phyloP scores from a whole-genome alignment of 2,797 vertebrate genomes.

The Myripristis jacobus region DNA sequence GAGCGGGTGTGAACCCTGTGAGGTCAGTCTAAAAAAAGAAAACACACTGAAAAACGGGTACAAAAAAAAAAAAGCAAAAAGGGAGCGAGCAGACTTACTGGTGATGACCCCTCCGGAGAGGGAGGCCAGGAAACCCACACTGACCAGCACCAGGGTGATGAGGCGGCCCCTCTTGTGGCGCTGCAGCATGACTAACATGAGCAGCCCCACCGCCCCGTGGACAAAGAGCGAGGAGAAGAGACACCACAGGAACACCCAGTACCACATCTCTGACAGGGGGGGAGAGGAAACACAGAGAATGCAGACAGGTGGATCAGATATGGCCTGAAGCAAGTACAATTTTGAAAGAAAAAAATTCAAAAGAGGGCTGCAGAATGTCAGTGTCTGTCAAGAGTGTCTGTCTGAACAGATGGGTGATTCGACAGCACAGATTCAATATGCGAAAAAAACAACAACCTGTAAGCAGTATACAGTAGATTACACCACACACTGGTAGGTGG shows the following conservation, averaged over 20 bases:
- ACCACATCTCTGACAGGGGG: conserved; percentile 87
- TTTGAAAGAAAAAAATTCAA: background rate
- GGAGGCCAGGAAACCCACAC: conserved; percentile 94
- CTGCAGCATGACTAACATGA: conserved; percentile 97
- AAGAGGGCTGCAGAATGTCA: background rate
- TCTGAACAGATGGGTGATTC: background rate
- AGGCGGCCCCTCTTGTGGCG: conserved; percentile 93
- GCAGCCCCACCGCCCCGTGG: conserved; percentile 90
- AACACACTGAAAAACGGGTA: background rate
- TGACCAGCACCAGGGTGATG: conserved; percentile 93
- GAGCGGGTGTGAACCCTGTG: conserved; percentile 2
- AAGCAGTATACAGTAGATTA: background rate
- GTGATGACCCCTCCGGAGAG: conserved; percentile 95
- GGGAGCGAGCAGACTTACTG: conserved; percentile 86
- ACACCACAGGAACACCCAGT: conserved; percentile 99
- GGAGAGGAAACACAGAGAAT: conserved; percentile 15
- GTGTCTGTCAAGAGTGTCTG: background rate
- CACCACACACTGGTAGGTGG: background rate
- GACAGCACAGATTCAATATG: background rate
- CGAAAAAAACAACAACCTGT: background rate
- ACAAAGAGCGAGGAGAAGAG: conserved; percentile 98
- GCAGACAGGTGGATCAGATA: conserved; percentile 1
- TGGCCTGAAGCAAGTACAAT: background rate
- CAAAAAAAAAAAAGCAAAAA: background rate
- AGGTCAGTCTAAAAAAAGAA: conserved; percentile 11